phyloP scores from a whole-genome alignment of 2,797 vertebrate genomes.

The Lateolabrax maculatus region DNA sequence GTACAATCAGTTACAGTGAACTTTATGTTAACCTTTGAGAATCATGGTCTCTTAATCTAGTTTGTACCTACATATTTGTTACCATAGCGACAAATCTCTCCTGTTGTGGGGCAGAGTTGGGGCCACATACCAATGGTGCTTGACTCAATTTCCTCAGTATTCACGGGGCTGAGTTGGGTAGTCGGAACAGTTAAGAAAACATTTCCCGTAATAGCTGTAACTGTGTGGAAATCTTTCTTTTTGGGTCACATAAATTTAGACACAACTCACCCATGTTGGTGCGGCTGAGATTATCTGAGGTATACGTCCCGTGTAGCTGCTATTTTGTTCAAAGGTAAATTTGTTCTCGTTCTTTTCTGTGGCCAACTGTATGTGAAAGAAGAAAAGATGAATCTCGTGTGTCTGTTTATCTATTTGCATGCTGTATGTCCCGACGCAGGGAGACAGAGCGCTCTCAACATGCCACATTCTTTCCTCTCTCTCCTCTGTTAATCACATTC shows the following conservation, averaged over 20 bases:
- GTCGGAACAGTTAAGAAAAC: neutral
- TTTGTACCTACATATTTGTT: constrained; percentile 61
- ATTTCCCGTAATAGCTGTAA: neutral
- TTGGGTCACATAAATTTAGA: neutral
- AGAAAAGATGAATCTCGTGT: neutral
- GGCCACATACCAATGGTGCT: constrained; percentile 55
- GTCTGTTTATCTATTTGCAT: constrained; percentile 32
- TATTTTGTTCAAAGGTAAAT: neutral
- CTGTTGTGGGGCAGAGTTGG: constrained; percentile 31
- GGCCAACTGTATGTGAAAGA: neutral
- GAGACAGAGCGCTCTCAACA: constrained; percentile 21
- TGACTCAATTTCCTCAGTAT: constrained; percentile 57
- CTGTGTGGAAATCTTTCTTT: constrained; percentile 13
- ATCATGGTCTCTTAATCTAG: constrained; percentile 42
- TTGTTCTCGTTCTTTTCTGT: neutral
- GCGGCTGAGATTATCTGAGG: neutral
- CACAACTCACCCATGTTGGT: neutral
- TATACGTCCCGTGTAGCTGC: neutral
- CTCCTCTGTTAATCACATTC: constrained; percentile 71
- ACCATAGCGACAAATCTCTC: constrained; percentile 72
- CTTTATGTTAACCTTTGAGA: constrained; percentile 22
- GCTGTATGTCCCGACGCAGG: constrained; percentile 14
- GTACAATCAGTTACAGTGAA: constrained; percentile 3
- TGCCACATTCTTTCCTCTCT: constrained; percentile 67
- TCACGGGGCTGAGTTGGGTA: constrained; percentile 11